These are phyloP conservation scores for Harpalus rufipes DNA, from an alignment of 2,888 invertebrate genomes.

Conservation along the genomic window DNA sequence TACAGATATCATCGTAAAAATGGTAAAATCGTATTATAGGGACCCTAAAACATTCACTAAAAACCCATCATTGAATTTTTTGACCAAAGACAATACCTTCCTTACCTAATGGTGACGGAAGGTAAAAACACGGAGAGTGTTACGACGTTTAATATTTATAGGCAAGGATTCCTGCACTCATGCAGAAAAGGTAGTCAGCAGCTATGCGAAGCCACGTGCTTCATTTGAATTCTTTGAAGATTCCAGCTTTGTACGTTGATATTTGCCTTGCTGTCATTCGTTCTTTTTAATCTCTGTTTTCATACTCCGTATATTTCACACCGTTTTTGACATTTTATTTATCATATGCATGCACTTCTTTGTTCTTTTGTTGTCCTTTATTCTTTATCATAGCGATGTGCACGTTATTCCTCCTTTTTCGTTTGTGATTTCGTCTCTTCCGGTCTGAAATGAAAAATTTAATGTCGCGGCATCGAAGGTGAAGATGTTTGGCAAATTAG, in stretches of 20 bases:
- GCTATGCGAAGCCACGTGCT: not conserved
- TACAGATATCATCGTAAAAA: too few species aligned
- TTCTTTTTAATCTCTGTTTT: constrained; percentile 49
- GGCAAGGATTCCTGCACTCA: not conserved
- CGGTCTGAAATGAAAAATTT: constrained; percentile 54
- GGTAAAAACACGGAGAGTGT: not conserved
- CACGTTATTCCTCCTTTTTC: constrained; percentile 30
- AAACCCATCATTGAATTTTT: too few species aligned
- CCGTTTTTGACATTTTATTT: constrained; percentile 63
- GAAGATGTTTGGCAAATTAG: constrained; percentile 21
- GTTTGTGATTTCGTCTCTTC: constrained; percentile 35
- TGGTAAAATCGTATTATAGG: too few species aligned
- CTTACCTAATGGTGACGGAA: too few species aligned
- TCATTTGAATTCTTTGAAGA: constrained; percentile 31
- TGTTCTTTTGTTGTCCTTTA: constrained; percentile 42
- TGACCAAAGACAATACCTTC: too few species aligned
- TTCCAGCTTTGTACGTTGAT: not conserved
- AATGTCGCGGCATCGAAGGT: not conserved
- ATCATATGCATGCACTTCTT: constrained; percentile 57
- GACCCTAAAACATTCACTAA: too few species aligned
- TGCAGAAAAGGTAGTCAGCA: not conserved
- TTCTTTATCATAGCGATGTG: constrained; percentile 20
- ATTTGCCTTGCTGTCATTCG: constrained; percentile 20
- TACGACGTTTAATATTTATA: not conserved
- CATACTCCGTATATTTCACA: constrained; percentile 54